Conservation (phyloP, 2,888 invertebrate species). For the Epsilonema sp. region DNA sequence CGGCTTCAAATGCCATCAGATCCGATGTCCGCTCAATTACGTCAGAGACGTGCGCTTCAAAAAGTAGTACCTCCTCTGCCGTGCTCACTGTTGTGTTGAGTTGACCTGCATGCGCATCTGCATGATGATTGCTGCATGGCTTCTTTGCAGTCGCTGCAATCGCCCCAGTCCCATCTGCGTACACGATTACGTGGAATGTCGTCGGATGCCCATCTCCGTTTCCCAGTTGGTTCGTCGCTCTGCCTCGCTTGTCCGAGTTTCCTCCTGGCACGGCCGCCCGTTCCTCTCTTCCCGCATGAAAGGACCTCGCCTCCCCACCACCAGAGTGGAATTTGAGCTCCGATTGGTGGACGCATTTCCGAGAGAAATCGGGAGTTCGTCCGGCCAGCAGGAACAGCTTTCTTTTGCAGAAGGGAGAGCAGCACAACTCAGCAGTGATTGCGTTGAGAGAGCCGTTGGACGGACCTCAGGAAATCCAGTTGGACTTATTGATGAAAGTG, state of each 20-base stretch:
- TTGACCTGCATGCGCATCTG: no score
- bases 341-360: conserved; percentile 24
- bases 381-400: conserved; percentile 30
- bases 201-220: conserved; percentile 58
- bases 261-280: no score
- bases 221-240: conserved; percentile 43
- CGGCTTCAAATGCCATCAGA: conserved; percentile 60
- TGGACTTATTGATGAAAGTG: conserved; percentile 32
- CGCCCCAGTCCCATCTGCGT: conserved; percentile 49
- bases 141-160: conserved; percentile 52
- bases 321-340: conserved; percentile 32
- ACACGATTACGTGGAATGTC: conserved; percentile 50
- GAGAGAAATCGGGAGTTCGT: conserved; percentile 19
- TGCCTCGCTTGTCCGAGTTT: conserved; percentile 61
- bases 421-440: conserved; percentile 31
- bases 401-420: conserved; percentile 28
- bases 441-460: conserved; percentile 28
- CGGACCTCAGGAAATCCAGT: conserved; percentile 31
- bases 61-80: no score
- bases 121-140: no score
- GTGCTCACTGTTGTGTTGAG: no score
- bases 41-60: conserved; percentile 50
- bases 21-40: conserved; percentile 68
- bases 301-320: conserved; percentile 24
- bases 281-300: no score